These are phyloP conservation scores for Xerus rutilus DNA, from an alignment of 2,797 vertebrate genomes.

Conservation along the genomic window DNA sequence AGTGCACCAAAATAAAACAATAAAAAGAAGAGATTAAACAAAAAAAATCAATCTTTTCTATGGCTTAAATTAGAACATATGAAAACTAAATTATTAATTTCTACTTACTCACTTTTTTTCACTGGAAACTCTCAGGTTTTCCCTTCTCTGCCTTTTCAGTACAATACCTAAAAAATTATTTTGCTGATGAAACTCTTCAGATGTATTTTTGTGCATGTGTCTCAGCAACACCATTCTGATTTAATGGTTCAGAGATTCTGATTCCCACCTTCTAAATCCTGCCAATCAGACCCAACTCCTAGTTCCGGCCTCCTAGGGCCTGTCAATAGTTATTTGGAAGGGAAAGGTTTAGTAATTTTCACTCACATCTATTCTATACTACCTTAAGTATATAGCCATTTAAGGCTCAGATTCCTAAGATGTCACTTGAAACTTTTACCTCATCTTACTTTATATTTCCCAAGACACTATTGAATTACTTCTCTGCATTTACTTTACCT, in stretches of 20 bases:
- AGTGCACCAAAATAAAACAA: conserved; percentile 12
- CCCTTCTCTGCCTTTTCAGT: conserved; percentile 12
- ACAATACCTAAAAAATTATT: not conserved
- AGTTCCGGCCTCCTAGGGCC: not conserved
- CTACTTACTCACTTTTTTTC: not conserved
- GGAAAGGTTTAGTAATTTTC: not conserved
- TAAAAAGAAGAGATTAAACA: not conserved
- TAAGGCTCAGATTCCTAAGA: not conserved
- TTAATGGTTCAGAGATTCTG: conserved; percentile 1
- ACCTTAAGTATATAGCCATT: not conserved
- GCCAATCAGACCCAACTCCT: not conserved
- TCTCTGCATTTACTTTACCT: conserved; percentile 14
- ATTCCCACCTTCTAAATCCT: not conserved
- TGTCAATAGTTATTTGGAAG: not conserved
- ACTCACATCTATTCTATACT: not conserved
- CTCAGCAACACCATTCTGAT: not conserved
- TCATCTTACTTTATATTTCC: not conserved
- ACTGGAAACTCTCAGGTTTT: not conserved
- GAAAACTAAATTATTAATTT: not conserved
- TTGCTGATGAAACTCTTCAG: conserved; percentile 15
- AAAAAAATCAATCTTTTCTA: conserved; percentile 18
- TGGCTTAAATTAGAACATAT: conserved; percentile 18
- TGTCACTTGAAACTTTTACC: not conserved
- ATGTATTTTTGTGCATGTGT: conserved; percentile 1
- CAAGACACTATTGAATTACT: conserved; percentile 2